These are phyloP conservation scores for Regulus satrapa DNA, from an alignment of 2,113 vertebrate genomes.

Conservation along the genomic window DNA sequence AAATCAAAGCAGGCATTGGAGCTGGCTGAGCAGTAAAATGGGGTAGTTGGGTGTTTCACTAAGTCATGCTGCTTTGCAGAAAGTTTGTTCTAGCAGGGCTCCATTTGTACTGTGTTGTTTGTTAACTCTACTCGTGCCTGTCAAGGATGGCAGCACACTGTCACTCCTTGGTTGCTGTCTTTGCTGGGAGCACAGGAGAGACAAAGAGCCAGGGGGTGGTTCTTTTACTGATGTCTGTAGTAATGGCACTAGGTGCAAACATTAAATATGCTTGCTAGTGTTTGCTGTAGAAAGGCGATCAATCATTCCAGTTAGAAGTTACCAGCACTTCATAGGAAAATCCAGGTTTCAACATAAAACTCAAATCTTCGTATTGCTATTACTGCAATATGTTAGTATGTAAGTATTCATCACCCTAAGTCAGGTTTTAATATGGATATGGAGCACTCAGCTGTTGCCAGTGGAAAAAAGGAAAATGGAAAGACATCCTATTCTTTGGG, in stretches of 20 bases:
- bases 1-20: not conserved
- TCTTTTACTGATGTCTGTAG: not conserved
- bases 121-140: not conserved
- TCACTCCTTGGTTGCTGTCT: not conserved
- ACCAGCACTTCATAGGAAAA: not conserved
- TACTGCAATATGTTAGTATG: not conserved
- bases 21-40: not conserved
- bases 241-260: not conserved
- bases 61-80: not conserved
- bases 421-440: not conserved
- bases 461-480: not conserved
- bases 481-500: not conserved
- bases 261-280: not conserved
- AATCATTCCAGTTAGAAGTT: not conserved
- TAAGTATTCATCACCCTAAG: not conserved
- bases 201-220: not conserved
- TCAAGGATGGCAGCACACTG: not conserved
- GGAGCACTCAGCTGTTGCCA: not conserved
- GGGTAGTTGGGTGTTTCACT: not conserved
- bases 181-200: not conserved
- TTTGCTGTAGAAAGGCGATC: not conserved
- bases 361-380: not conserved
- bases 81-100: not conserved
- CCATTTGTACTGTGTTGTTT: not conserved
- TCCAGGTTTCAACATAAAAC: not conserved